Base-by-base conservation (phyloP, 1,140 invertebrate genomes). In the Pseudomyrmex sp. region DNA sequence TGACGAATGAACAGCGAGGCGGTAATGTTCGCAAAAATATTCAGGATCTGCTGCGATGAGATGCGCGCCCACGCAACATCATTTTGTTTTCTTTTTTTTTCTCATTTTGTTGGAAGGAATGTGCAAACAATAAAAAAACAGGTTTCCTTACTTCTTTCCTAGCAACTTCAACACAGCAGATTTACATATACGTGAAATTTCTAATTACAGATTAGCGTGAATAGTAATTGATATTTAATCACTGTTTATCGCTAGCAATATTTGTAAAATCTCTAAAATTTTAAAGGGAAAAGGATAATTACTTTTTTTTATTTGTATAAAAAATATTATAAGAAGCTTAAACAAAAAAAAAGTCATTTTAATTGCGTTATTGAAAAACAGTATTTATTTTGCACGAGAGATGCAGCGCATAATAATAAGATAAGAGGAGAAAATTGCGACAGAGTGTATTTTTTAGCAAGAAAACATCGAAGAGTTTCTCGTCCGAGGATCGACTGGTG, bases 11-110 rank as follows among this genome's bases (percentile, higher is more conserved):
- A 63, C 66, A 54, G 20, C 35, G 54, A 35, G 13, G 15, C 15
- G 7, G 18, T 89, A 89, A 89, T 88, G 44, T 80, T 88, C 85
- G 80, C 84, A 89, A 88, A 89, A 89, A 85, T 89, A 89, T 89
- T 82, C 84, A 83, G n/a, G 26, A 65, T 75, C 83, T 15, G 56
- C 83, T 15, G 56, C 66, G 35, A 76, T 26, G 61, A 58, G 63
- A 63, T 72, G 52, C 61, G 58, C 66, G 58, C 46, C 44, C 10
- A 18, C 54, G 68, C 68, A 69, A 75, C 44, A 66, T 62, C 50
- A 10, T 52, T 12, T 50, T 12, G 1, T 10, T 8, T 50, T 50
- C 2, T 50, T 50, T 50, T 50, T 52, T 74, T 44, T 69, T 68
- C 80, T 18, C 23, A 7, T 46, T 73, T 50, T 23, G 50, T 54